These are phyloP conservation scores for Apteryx mantelli DNA, from an alignment of 2,113 vertebrate genomes.

Conservation along the genomic window DNA sequence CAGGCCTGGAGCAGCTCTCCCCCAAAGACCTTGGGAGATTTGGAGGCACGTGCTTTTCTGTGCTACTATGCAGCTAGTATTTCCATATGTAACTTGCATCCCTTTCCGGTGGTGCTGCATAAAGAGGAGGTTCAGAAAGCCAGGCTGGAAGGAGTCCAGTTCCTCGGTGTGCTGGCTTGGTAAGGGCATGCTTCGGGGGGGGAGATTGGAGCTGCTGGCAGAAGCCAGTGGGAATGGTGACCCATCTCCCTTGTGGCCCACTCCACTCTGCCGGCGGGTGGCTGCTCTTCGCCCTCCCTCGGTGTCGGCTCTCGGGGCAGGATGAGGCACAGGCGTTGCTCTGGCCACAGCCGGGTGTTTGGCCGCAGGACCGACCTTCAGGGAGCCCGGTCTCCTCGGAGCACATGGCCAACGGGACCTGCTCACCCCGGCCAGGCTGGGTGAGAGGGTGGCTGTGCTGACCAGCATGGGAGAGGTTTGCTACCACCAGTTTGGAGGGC, in stretches of 20 bases:
- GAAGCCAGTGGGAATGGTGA: not conserved
- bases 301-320: too few species aligned
- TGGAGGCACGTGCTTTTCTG: not conserved
- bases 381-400: not conserved
- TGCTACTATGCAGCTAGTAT: not conserved
- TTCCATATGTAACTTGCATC: fast-evolving
- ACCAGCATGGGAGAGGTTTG: not conserved
- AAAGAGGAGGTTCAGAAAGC: not conserved
- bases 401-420: not conserved
- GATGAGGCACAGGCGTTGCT: too few species aligned
- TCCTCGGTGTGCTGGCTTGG: not conserved
- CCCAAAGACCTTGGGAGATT: not conserved
- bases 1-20: not conserved
- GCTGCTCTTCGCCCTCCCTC: too few species aligned
- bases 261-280: too few species aligned
- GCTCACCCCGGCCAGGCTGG: not conserved
- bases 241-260: not conserved
- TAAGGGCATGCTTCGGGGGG: not conserved
- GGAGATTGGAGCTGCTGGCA: not conserved
- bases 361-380: not conserved
- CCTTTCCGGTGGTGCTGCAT: fast-evolving
- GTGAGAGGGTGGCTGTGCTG: fast-evolving
- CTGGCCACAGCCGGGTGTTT: too few species aligned
- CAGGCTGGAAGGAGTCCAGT: not conserved
- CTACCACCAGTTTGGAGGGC: not conserved